These are phyloP conservation scores for Urocolius indicus DNA, from an alignment of 2,113 vertebrate species.

Conservation along the genomic window DNA sequence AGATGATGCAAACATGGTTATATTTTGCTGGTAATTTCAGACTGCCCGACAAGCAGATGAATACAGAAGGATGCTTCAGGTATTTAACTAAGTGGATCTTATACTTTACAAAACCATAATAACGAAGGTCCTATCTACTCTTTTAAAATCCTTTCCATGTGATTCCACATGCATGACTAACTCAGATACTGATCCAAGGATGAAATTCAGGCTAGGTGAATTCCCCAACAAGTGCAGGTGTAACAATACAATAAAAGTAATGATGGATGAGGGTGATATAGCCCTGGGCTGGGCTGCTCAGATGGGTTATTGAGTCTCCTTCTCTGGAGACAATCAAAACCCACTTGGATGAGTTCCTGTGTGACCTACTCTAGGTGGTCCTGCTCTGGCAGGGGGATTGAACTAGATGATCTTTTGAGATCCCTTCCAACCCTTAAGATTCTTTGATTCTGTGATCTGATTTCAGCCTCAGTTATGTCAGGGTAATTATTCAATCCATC, in stretches of 20 bases:
- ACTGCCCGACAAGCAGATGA: slow-evolving; percentile 81
- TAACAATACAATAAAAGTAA: neutral
- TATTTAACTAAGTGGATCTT: slow-evolving; percentile 72
- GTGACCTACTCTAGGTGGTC: no score
- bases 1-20: neutral
- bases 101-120: neutral
- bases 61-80: slow-evolving; percentile 81
- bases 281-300: no score
- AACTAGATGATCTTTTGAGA: no score
- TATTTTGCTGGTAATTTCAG: slow-evolving; percentile 79
- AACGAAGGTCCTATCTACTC: neutral
- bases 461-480: neutral
- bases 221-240: neutral
- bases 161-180: slow-evolving; percentile 56
- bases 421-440: no score
- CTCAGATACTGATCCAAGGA: neutral
- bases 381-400: no score
- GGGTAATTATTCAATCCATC: neutral
- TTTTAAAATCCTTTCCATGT: neutral
- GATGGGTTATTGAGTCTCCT: no score
- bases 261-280: no score
- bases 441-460: neutral
- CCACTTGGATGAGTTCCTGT: no score
- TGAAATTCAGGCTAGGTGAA: neutral
- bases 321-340: no score